Conservation (phyloP, 2,797 vertebrate species). For the Mastacembelus armatus region DNA sequence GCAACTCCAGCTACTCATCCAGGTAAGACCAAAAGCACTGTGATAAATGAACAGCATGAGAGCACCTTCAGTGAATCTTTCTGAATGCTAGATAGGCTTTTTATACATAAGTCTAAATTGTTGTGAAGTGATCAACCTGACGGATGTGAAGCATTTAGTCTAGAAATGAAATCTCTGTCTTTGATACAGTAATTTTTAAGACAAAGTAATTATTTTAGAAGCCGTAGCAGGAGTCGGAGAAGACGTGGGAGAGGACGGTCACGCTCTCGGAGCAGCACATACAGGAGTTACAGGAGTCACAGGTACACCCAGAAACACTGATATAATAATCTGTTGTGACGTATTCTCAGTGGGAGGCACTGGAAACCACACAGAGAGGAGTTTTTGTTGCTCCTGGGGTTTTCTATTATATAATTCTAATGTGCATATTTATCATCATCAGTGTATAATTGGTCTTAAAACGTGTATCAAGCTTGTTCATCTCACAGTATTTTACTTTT, state of each 20-base stretch:
- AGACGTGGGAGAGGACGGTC: constrained; percentile 87
- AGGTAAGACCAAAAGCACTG: constrained; percentile 80
- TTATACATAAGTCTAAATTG: constrained; percentile 4
- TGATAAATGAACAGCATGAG: neutral
- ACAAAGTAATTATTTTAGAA: constrained; percentile 76
- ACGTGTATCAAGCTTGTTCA: neutral
- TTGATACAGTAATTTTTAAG: constrained; percentile 4
- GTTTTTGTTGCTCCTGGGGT: neutral
- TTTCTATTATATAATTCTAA: neutral
- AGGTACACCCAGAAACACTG: constrained; percentile 61
- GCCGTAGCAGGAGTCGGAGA: constrained; percentile 90
- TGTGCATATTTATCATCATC: neutral
- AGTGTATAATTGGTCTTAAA: neutral
- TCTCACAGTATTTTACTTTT: constrained; percentile 11
- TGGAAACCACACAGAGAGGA: neutral
- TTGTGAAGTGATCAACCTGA: constrained; percentile 28
- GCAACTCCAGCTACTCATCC: constrained; percentile 91
- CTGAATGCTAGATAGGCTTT: neutral
- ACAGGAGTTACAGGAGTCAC: constrained; percentile 88
- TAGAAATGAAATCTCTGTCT: neutral
- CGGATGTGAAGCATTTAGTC: constrained; percentile 7
- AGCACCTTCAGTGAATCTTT: neutral
- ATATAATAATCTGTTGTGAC: neutral
- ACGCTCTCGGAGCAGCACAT: constrained; percentile 90
- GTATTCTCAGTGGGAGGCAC: neutral